Conservation (phyloP, 2,888 invertebrate genomes). For the Dolichopus griseipennis region DNA sequence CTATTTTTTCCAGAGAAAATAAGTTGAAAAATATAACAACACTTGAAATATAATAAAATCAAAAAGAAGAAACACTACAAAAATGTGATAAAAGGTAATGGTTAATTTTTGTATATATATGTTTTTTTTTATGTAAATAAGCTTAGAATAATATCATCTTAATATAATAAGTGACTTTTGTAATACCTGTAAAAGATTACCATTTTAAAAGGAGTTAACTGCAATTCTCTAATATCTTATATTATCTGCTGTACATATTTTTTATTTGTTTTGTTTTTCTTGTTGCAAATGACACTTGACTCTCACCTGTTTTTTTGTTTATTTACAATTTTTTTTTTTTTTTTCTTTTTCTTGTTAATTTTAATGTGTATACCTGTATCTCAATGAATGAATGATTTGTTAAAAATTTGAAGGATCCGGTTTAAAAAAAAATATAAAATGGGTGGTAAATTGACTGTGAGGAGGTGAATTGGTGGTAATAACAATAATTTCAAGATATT, state of each 20-base stretch:
- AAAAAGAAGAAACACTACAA: too few relatives aligned
- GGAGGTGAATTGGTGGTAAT: too few relatives aligned
- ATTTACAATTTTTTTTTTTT: background rate
- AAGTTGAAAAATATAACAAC: too few relatives aligned
- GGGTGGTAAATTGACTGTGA: too few relatives aligned
- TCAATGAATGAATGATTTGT: background rate
- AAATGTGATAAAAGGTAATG: too few relatives aligned
- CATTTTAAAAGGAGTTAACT: background rate
- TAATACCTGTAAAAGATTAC: background rate
- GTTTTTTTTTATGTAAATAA: background rate
- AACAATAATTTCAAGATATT: too few relatives aligned
- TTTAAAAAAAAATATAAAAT: background rate
- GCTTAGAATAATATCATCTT: background rate
- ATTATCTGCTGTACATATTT: too few relatives aligned
- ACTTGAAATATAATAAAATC: too few relatives aligned
- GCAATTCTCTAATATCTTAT: background rate
- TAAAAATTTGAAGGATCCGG: constrained; percentile 1
- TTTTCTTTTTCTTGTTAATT: background rate
- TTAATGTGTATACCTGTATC: background rate
- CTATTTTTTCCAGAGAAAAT: too few relatives aligned
- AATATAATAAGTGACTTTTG: background rate
- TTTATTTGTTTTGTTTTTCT: too few relatives aligned
- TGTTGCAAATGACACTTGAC: constrained; percentile 8
- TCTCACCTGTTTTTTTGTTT: background rate
- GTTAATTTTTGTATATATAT: too few relatives aligned